These are phyloP conservation scores for Scyliorhinus canicula DNA, from an alignment of 2,797 vertebrate genomes.

Conservation along the genomic window DNA sequence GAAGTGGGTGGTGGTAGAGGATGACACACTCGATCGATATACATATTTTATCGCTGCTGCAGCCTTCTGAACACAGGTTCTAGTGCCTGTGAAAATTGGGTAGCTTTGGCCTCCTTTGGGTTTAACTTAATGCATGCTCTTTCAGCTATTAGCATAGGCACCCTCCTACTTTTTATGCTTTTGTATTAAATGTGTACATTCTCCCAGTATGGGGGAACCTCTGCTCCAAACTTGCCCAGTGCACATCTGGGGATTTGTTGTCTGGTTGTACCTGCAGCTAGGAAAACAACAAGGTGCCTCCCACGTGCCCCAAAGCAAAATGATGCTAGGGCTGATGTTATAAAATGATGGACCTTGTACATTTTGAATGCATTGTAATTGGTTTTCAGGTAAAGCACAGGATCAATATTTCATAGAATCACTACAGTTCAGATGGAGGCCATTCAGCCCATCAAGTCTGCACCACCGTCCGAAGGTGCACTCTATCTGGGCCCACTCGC, in stretches of 20 bases:
- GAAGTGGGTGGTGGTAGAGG: background rate
- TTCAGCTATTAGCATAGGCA: background rate
- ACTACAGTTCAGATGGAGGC: too few relatives aligned
- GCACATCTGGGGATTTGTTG: background rate
- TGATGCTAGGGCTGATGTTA: background rate
- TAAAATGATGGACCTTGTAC: background rate
- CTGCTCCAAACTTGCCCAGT: background rate
- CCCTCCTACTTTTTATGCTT: background rate
- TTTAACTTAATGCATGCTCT: background rate
- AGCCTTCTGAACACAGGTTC: background rate
- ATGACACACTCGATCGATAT: background rate
- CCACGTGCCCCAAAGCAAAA: background rate
- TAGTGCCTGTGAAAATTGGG: background rate
- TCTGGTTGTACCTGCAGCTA: background rate
- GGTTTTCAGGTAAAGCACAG: background rate
- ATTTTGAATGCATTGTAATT: background rate
- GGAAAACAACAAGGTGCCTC: background rate
- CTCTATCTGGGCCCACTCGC: too few relatives aligned
- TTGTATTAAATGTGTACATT: background rate
- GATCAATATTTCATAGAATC: background rate
- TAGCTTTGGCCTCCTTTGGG: background rate
- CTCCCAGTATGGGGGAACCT: background rate
- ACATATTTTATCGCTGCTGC: background rate
- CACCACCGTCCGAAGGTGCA: too few relatives aligned
- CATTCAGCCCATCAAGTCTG: too few relatives aligned